Conservation (phyloP, 2,888 invertebrate genomes). For the Epirrhoe alternata region DNA sequence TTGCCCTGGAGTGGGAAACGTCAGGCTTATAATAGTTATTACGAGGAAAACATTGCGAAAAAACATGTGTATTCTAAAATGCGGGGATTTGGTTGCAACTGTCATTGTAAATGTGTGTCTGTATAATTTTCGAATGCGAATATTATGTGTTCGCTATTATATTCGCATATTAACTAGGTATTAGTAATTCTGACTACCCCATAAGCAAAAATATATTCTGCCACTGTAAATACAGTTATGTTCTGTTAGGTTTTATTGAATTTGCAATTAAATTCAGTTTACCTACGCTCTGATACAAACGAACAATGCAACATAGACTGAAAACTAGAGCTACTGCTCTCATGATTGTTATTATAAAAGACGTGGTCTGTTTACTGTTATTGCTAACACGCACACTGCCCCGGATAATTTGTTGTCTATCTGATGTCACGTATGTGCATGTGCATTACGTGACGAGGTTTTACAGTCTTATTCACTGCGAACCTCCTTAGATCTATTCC, state of each 20-base stretch:
- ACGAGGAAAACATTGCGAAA: too few relatives aligned
- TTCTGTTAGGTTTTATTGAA: neutral
- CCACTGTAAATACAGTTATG: neutral
- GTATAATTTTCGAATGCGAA: too few relatives aligned
- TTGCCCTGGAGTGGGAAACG: too few relatives aligned
- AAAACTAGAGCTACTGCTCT: slow-evolving; percentile 20
- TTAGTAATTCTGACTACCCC: too few relatives aligned
- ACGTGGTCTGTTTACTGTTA: slow-evolving; percentile 40
- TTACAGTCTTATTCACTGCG: slow-evolving; percentile 12
- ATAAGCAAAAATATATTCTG: too few relatives aligned
- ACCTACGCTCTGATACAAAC: slow-evolving; percentile 7
- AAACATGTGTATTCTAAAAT: too few relatives aligned
- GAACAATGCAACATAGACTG: slow-evolving; percentile 15
- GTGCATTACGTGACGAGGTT: slow-evolving; percentile 54
- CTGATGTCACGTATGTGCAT: slow-evolving; percentile 55
- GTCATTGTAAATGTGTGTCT: too few relatives aligned
- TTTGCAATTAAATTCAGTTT: neutral
- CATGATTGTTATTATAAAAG: slow-evolving; percentile 34
- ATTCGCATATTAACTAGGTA: too few relatives aligned
- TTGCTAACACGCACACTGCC: slow-evolving; percentile 35
- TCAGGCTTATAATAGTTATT: too few relatives aligned
- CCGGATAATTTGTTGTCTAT: slow-evolving; percentile 37
- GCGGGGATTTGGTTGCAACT: too few relatives aligned
- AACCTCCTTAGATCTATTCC: neutral
- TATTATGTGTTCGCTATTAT: too few relatives aligned